Evolutionary conservation across 1,140 invertebrate genomes (phyloP), one percentile per base, ranked within the genome.

Genomic region (Panagrolaimus sp.): DNA sequence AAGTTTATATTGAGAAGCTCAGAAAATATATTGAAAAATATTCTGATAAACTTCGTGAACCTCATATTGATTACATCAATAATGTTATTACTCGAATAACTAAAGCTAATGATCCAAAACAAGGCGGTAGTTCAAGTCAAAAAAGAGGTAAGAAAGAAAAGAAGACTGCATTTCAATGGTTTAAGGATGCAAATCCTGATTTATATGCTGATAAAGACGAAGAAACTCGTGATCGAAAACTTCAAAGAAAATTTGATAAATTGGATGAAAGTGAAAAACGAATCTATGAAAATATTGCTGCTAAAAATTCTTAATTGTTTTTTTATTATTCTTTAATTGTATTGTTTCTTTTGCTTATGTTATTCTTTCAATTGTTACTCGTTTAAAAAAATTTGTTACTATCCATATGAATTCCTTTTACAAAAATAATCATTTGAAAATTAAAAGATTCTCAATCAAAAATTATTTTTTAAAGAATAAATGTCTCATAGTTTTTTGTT

Each of bases 261-360:
- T 27, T 57, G 4, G 20, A 20, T n/a, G 51, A 57, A 13, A 16
- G 14, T 1, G 51, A 57, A 57, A 13, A 11, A 11, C 20, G 20
- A 14, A 57, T 57, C n/a, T 57, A 25, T 57, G 51, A 57, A 27
- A 57, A 57, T 9, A 20, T 57, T 16, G 51, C 51, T 2, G n/a
- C 9, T 5, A 57, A 57, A 9, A 57, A 57, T 38, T 38, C 31
- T 38, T 38, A 38, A 38, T 4, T n/a, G n/a, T n/a, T 38, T 38
- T 38, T 4, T 38, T 38, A 7, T 7, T 7, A 38, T 2, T 38
- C 7, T 38, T 38, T 38, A 38, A 38, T 38, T 7, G 2, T 7
- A 4, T 38, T 38, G 2, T 2, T 38, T 38, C 31, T 38, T 38
- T 38, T 4, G 2, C 31, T 38, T 7, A n/a, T n/a, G 31, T 38